A percentile compares a stretch with the other conserved stretches of the same genome.
Conservation (phyloP, 2,113 vertebrate genomes). For the Lates calcarifer region DNA sequence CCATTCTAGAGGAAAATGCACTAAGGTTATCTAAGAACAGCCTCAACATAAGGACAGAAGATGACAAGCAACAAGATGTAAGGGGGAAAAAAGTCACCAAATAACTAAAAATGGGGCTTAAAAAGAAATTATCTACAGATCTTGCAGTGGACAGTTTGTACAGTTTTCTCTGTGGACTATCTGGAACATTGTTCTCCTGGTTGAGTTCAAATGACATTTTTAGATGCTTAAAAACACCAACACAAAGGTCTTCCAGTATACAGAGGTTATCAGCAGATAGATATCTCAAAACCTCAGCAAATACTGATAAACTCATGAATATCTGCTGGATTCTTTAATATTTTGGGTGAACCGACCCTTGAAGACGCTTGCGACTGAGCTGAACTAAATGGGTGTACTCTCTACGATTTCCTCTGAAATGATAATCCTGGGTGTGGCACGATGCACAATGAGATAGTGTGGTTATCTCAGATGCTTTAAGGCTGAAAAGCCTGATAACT, state of each 20-base stretch:
- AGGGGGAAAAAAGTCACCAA: too few species aligned
- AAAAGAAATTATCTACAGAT: too few species aligned
- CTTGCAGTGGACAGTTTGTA: too few species aligned
- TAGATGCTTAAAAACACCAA: neutral
- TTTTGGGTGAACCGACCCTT: neutral
- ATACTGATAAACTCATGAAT: neutral
- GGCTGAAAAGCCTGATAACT: too few species aligned
- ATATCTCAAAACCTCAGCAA: too few species aligned
- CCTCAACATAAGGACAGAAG: neutral
- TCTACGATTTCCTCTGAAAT: neutral
- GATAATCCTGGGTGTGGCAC: neutral
- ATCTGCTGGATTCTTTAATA: neutral
- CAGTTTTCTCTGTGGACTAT: neutral
- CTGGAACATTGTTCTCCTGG: neutral
- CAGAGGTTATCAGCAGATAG: neutral
- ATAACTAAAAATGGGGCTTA: too few species aligned
- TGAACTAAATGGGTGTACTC: neutral
- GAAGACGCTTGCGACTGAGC: neutral
- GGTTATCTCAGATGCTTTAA: too few species aligned
- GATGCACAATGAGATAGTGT: neutral
- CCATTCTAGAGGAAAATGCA: neutral
- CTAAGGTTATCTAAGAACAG: neutral
- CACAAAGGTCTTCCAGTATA: neutral
- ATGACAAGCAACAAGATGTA: neutral
- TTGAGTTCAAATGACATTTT: neutral